Conservation (phyloP, 2,797 vertebrate genomes). For the Chaetophractus vellerosus region DNA sequence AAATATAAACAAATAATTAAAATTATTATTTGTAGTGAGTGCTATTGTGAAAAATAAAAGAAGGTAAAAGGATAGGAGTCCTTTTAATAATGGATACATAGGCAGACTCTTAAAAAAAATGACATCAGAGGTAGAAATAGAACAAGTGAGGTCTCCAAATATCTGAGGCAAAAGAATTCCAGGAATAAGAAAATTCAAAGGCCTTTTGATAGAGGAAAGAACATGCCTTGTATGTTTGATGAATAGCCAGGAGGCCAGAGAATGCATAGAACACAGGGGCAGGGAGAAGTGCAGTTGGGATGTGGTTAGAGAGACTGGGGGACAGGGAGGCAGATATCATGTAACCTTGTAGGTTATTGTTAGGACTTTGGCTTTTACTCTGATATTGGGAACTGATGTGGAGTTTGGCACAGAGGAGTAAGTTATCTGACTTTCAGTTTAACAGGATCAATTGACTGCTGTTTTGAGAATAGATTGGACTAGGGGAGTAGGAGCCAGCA, state of each 20-base stretch:
- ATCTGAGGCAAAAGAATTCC: neutral
- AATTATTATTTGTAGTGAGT: neutral
- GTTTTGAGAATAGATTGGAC: neutral
- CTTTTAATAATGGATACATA: neutral
- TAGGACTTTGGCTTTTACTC: neutral
- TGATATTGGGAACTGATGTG: neutral
- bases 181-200: neutral
- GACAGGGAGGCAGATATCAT: neutral
- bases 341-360: neutral
- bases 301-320: neutral
- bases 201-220: neutral
- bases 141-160: neutral
- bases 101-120: slow-evolving; percentile 28
- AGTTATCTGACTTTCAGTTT: neutral
- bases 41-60: slow-evolving; percentile 47
- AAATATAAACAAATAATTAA: slow-evolving; percentile 65
- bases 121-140: neutral
- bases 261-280: rapidly evolving
- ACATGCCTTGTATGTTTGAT: rapidly evolving
- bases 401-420: neutral
- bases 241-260: neutral
- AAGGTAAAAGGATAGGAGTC: neutral
- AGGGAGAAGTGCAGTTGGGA: rapidly evolving
- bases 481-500: neutral
- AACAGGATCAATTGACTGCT: neutral